Conservation (phyloP, 2,888 invertebrate genomes). For the Leucoma salicis region DNA sequence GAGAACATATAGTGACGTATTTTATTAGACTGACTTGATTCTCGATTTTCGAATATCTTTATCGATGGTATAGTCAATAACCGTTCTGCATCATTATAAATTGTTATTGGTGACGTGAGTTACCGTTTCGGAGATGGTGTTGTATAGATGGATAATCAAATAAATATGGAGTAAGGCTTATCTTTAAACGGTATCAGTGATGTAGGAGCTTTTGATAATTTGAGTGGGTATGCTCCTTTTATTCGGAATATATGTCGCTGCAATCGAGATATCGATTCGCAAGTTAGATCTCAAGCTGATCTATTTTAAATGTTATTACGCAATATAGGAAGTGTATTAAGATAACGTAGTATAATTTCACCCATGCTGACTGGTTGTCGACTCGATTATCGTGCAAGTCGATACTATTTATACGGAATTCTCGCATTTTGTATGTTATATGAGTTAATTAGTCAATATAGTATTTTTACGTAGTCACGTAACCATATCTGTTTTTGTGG, state of each 20-base stretch:
- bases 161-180: conserved; percentile 67
- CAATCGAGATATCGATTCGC: conserved; percentile 16
- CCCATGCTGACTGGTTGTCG: too few species aligned
- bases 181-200: conserved; percentile 63
- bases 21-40: conserved; percentile 36
- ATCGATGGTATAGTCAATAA: conserved; percentile 69
- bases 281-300: conserved; percentile 1
- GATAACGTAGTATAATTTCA: too few species aligned
- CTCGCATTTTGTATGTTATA: too few species aligned
- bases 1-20: conserved; percentile 32
- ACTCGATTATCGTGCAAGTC: too few species aligned
- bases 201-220: conserved; percentile 55
- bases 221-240: conserved; percentile 53
- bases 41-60: conserved; percentile 56
- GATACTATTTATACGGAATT: too few species aligned
- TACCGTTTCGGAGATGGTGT: conserved; percentile 69
- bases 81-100: conserved; percentile 71
- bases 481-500: too few species aligned
- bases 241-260: conserved; percentile 32
- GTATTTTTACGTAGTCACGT: too few species aligned
- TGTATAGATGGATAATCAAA: conserved; percentile 70
- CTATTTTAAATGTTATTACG: neutral
- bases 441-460: too few species aligned
- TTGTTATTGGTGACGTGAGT: conserved; percentile 74
- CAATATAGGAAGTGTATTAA: neutral